Conservation (phyloP, 2,113 vertebrate species). For the Hyperoodon ampullatus region DNA sequence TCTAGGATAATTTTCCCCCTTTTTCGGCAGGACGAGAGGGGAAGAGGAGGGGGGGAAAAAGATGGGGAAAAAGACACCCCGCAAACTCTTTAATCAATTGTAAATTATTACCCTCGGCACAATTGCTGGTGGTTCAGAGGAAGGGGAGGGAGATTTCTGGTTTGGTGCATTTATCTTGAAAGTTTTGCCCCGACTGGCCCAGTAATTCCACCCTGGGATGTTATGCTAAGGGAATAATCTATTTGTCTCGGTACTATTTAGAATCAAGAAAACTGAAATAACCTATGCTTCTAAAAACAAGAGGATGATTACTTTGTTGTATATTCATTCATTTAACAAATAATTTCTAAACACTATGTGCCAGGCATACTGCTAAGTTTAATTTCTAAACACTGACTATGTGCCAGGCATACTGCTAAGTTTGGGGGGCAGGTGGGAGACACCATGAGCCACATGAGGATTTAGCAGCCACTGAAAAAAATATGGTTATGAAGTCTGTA, state of each 20-base stretch:
- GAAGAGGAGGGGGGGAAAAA: slow-evolving; percentile 42
- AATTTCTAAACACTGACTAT: not conserved
- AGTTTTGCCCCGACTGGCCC: slow-evolving; percentile 63
- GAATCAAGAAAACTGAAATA: slow-evolving; percentile 54
- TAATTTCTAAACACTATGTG: slow-evolving; percentile 17
- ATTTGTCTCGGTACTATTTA: slow-evolving; percentile 8
- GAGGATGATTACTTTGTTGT: slow-evolving; percentile 21
- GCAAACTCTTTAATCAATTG: slow-evolving; percentile 89
- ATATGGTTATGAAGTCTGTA: not conserved
- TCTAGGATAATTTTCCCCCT: slow-evolving; percentile 89
- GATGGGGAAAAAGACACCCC: slow-evolving; percentile 77
- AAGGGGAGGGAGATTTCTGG: slow-evolving; percentile 68
- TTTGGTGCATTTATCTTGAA: slow-evolving; percentile 73
- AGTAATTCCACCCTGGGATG: slow-evolving; percentile 10
- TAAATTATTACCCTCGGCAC: slow-evolving; percentile 88
- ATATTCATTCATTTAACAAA: slow-evolving; percentile 47
- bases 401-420: not conserved
- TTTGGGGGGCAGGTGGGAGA: no score
- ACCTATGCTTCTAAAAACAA: not conserved
- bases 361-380: not conserved
- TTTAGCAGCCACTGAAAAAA: slow-evolving; percentile 38
- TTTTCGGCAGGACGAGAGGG: slow-evolving; percentile 60
- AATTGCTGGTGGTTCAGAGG: slow-evolving; percentile 71
- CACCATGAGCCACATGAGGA: not conserved
- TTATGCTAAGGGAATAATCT: slow-evolving; percentile 22